Percentiles rank a stretch among this genome's conserved stretches.
Conservation (phyloP, 2,113 vertebrate species). For the Arenaria interpres region DNA sequence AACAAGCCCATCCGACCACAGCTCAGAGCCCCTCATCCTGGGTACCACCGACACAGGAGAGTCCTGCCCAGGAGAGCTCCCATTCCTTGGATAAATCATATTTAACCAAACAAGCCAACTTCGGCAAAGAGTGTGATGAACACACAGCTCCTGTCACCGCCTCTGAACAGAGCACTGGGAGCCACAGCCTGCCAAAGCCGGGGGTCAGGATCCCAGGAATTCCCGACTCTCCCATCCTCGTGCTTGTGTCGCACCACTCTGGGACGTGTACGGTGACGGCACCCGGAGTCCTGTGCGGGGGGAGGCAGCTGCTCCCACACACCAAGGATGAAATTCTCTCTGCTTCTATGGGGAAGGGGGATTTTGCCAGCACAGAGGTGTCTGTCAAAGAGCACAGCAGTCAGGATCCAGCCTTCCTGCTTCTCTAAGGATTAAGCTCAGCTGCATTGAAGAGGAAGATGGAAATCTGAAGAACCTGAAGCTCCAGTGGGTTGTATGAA, state of each 20-base stretch:
- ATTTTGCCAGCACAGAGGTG: background rate
- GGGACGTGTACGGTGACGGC: background rate
- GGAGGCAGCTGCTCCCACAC: background rate
- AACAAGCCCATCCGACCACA: accelerated
- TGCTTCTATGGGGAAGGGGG: background rate
- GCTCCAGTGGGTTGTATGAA: background rate
- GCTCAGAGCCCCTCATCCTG: background rate
- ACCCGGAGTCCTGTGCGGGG: background rate
- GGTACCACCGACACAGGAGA: background rate
- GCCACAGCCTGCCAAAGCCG: background rate
- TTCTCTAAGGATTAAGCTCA: background rate
- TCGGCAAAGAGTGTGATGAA: background rate
- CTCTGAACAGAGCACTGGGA: background rate
- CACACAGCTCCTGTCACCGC: background rate
- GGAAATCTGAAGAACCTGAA: background rate
- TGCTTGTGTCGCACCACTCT: accelerated
- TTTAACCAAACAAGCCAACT: background rate
- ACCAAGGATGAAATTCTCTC: background rate
- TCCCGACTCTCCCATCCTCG: background rate
- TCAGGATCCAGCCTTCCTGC: background rate
- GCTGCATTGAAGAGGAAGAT: background rate
- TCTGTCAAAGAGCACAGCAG: background rate
- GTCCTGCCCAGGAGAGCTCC: background rate
- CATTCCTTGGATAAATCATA: accelerated
- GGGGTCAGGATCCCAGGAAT: background rate